Conservation (phyloP, 64 coral and sea anemone species). For the Porites lutea region DNA sequence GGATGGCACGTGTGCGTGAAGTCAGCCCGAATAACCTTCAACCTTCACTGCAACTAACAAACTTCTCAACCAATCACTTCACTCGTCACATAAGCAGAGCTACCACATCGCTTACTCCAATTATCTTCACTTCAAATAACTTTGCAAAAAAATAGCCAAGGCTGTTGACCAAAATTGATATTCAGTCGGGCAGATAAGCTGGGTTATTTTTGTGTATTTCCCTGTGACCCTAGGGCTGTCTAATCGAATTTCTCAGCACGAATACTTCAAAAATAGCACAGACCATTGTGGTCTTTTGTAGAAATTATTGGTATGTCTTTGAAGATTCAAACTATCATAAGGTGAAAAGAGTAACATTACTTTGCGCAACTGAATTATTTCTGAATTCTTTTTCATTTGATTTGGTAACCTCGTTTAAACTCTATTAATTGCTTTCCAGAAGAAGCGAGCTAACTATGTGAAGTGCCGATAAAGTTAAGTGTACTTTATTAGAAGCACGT, state of each 20-base stretch:
- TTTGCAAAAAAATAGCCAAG: background rate
- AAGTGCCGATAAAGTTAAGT: too few species aligned
- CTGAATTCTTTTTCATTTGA: too few species aligned
- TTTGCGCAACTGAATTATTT: too few species aligned
- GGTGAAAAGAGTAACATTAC: too few species aligned
- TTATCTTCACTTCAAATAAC: constrained; percentile 21
- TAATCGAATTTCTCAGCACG: constrained; percentile 30
- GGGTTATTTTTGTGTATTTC: background rate
- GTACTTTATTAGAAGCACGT: background rate
- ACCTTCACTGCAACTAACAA: constrained; percentile 7
- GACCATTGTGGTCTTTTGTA: background rate
- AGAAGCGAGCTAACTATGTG: too few species aligned
- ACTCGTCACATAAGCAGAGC: background rate
- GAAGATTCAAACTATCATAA: constrained; percentile 4
- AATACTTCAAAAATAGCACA: constrained; percentile 12
- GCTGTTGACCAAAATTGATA: background rate
- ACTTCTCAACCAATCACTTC: constrained; percentile 7
- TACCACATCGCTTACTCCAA: constrained; percentile 15
- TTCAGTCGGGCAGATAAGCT: background rate
- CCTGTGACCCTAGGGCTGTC: constrained; percentile 7
- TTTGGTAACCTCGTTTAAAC: too few species aligned
- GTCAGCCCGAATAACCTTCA: constrained; percentile 9
- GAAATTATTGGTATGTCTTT: background rate
- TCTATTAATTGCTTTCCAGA: too few species aligned
- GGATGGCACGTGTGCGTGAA: background rate